phyloP scores from a whole-genome alignment of 2,888 invertebrate species.

The Punctoribates punctum region DNA sequence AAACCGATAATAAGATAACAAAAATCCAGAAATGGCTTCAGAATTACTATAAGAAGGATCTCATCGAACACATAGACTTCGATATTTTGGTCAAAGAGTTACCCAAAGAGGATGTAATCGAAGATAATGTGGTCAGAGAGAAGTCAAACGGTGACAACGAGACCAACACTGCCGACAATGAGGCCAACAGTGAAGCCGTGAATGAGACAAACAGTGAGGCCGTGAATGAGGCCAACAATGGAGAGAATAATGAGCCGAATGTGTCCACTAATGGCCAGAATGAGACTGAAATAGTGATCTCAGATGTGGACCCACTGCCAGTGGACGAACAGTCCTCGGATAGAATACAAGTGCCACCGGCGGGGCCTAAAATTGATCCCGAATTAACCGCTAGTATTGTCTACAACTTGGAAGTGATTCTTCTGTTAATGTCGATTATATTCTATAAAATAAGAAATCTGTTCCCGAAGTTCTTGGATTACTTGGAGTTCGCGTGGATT shows the following conservation, averaged over 20 bases:
- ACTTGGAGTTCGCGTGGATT: constrained; percentile 33
- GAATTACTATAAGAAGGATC: constrained; percentile 10
- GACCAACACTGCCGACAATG: background rate
- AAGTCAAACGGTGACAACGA: background rate
- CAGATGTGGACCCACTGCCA: background rate
- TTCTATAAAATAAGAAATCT: constrained; percentile 16
- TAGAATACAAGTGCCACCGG: background rate
- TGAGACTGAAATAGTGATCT: background rate
- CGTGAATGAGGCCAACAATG: background rate
- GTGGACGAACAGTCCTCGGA: background rate
- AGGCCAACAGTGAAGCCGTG: background rate
- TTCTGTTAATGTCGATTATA: constrained; percentile 7
- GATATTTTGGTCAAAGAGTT: background rate
- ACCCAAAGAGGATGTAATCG: background rate
- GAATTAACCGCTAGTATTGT: background rate
- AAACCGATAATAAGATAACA: constrained; percentile 11
- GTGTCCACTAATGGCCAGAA: background rate
- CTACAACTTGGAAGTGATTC: background rate
- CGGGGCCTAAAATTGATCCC: background rate
- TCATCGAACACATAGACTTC: constrained; percentile 9
- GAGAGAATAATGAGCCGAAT: background rate
- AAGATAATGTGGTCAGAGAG: background rate
- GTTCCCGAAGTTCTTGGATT: constrained; percentile 21
- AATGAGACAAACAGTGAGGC: no score
- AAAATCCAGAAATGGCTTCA: constrained; percentile 16